Evolutionary conservation across 2,888 invertebrate genomes (phyloP), one percentile per base, ranked within the genome.

Genomic region (Platerodrilus igneus): DNA sequence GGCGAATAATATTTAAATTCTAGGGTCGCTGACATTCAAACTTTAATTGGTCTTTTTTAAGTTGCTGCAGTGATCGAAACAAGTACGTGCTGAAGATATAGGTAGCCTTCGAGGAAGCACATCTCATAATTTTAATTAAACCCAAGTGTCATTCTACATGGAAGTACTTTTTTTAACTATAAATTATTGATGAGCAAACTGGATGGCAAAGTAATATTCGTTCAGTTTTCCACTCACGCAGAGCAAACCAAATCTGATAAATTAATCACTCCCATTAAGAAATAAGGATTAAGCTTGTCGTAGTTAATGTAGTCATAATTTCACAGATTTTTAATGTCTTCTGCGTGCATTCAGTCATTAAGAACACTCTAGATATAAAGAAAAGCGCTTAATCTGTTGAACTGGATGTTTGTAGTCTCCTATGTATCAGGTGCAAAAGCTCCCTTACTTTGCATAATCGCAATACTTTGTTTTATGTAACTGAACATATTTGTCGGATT

Each of bases 251-350:
- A 50, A 41, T 45, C 43, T 37, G 45, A 47, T 32, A 20, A 50
- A 51, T 50, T 50, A 51, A 50, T 45, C 48, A 34, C 42, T 40
- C 21, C 50, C 48, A 48, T 51, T 50, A 51, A 48, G 48, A 39
- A 47, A 51, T 48, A 50, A 42, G 46, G 47, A 50, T 45, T 50
- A 48, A 46, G 31, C 43, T 36, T 48, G 47, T 50, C 44, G 37
- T 32, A 32, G 45, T 41, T 50, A 50, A 48, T 50, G 51, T 37
- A 37, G 41, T 23, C 36, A 50, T 51, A 46, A 47, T 43, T 49
- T 41, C 41, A 30, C 32, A 29, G 44, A 49, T 47, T 49, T 49
- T 49, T 37, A 33, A 20, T 14, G 26, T 42, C 37, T 19, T 15
- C 36, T 13, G 26, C 33, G 28, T 36, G 30, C 21, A 35, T 31